Evolutionary conservation across 2,797 vertebrate genomes (phyloP), one percentile per base, ranked within the genome.

Genomic region (Capromys pilorides): DNA sequence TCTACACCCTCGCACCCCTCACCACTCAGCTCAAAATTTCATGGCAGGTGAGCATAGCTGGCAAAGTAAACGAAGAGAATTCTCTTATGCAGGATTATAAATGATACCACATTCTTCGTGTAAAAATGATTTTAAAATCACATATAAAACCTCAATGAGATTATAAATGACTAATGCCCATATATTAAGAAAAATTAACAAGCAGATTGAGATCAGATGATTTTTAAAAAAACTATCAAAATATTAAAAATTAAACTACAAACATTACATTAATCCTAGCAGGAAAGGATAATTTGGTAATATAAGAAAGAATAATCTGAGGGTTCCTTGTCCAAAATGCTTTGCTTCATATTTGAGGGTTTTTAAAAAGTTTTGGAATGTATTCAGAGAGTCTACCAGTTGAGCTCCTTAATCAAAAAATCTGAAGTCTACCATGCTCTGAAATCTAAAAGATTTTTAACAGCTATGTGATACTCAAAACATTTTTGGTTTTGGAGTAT

Each of bases 101-200:
- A 71, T 86, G 73, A 84, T 18, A 93, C 54, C 73, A 13, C 16
- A 81, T 16, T 91, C 41, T 64, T 16, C 82, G 31, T 64, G 11
- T 82, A 80, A 90, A 93, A 81, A 67, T 80, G 8, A 92, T 59
- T 89, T 93, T 41, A 80, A 88, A 88, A 69, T 69, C 51, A 14
- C 51, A 75, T 87, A 87, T 87, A 87, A 94, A 49, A 73, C n/a
- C 28, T 87, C 14, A 45, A 6, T 59, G 79, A 88, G n/a, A 88
- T 73, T 73, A 93, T 62, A 91, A 94, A 86, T 88, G 14, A 84
- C 36, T 89, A 86, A 80, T 79, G 59, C 73, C 18, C 28, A 62
- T 3, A 49, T 54, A 64, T 36, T 22, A 85, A 80, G 54, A 82
- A 75, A 94, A 88, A 45, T 45, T 45, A 45, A 45, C 9, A 51